Conservation (phyloP, 2,888 invertebrate species). For the Drosophila hawaiiensis region DNA sequence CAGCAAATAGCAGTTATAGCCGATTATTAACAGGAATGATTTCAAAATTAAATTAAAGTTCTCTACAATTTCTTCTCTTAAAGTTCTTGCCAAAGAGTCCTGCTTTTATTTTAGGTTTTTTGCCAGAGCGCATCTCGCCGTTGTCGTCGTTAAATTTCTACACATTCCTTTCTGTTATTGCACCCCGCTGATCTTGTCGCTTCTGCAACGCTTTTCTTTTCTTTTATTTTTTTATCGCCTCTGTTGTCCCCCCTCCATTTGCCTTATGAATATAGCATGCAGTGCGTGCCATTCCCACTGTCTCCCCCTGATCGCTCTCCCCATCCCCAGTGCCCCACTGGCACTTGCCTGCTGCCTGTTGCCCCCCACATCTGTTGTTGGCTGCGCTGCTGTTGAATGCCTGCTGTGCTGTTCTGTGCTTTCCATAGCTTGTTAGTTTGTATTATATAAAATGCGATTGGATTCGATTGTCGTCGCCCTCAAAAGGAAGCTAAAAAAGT, state of each 20-base stretch:
- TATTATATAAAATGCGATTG: slow-evolving; percentile 1
- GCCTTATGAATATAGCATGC: slow-evolving; percentile 21
- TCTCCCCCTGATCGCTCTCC: neutral
- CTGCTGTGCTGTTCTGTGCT: neutral
- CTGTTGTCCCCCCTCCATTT: slow-evolving; percentile 3
- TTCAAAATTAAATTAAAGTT: neutral
- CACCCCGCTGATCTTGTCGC: slow-evolving; percentile 13
- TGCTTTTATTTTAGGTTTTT: neutral
- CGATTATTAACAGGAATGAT: neutral
- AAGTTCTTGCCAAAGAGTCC: neutral
- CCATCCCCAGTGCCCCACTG: slow-evolving; percentile 21
- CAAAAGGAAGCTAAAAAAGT: neutral
- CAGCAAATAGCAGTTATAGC: neutral
- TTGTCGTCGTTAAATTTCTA: slow-evolving; percentile 22
- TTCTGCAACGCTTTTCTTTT: slow-evolving; percentile 7
- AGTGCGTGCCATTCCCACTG: slow-evolving; percentile 8
- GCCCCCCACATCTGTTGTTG: slow-evolving; percentile 1
- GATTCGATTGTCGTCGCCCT: neutral
- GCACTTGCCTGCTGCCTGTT: slow-evolving; percentile 13
- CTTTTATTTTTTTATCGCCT: slow-evolving; percentile 4
- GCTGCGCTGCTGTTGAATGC: neutral
- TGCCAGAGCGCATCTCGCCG: slow-evolving; percentile 9
- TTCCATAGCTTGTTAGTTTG: slow-evolving; percentile 5
- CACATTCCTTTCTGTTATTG: slow-evolving; percentile 22
- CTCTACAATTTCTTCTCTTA: neutral